Evolutionary conservation across 2,113 vertebrate species (phyloP).

Genomic region (Alligator mississippiensis): DNA sequence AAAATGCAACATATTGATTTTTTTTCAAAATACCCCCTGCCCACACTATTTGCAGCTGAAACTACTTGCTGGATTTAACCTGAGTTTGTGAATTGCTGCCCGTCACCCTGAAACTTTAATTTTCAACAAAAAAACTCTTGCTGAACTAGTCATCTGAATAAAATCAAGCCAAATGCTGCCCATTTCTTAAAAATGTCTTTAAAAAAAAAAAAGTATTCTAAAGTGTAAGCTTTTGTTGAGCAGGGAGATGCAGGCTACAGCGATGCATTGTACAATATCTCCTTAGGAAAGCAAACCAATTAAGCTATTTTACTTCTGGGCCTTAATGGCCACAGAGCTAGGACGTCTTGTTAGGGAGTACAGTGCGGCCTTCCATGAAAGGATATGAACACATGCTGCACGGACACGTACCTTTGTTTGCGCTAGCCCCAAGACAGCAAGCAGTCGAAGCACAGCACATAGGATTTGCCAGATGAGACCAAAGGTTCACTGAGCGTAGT

Average conservation of each 20-base stretch:
- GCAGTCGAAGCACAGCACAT: background rate
- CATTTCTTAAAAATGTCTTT: conserved; percentile 12
- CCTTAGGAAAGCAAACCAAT: conserved; percentile 46
- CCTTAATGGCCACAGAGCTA: background rate
- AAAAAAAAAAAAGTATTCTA: background rate
- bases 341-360: background rate
- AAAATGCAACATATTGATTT: background rate
- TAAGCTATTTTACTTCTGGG: conserved; percentile 29
- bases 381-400: background rate
- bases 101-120: conserved; percentile 18
- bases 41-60: background rate
- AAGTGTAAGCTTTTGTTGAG: conserved; percentile 23
- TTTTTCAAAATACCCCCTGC: background rate
- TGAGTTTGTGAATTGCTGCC: background rate
- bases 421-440: background rate
- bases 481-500: background rate
- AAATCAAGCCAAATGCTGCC: background rate
- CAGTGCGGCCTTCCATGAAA: conserved; percentile 15
- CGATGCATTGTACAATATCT: conserved; percentile 18
- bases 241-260: background rate
- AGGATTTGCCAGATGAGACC: background rate
- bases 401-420: conserved; percentile 3
- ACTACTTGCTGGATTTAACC: background rate
- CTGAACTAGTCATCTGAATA: conserved; percentile 15
- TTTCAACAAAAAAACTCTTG: conserved; percentile 14